Conservation (phyloP, 1,140 invertebrate genomes). For the Eupristina koningsbergeri region DNA sequence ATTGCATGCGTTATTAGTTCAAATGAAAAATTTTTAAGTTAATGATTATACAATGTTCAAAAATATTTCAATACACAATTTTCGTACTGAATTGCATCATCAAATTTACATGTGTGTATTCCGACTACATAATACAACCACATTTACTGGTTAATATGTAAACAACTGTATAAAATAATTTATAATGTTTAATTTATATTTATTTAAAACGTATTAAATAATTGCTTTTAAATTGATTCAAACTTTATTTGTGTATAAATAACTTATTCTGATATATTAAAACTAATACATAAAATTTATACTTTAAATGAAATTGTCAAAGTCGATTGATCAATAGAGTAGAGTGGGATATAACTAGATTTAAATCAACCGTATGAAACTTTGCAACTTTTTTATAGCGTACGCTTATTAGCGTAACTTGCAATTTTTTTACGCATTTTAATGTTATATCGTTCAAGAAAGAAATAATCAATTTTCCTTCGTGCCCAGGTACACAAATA, state of each 20-base stretch:
- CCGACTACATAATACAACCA: not conserved
- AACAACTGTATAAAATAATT: not conserved
- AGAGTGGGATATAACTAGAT: slow-evolving; percentile 1
- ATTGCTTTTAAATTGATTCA: not conserved
- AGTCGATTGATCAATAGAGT: slow-evolving; percentile 28
- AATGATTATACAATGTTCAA: not conserved
- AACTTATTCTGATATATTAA: not conserved
- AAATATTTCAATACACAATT: not conserved
- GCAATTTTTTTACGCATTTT: slow-evolving; percentile 7
- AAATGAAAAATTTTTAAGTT: not conserved
- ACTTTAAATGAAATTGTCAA: slow-evolving; percentile 27
- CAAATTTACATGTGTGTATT: not conserved
- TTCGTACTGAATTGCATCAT: not conserved
- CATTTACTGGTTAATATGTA: not conserved
- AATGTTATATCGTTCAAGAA: slow-evolving; percentile 21
- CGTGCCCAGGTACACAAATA: slow-evolving; percentile 8
- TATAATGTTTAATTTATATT: not conserved
- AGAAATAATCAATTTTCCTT: slow-evolving; percentile 38
- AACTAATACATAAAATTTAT: not conserved
- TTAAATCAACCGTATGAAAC: slow-evolving; percentile 15
- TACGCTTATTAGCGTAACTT: slow-evolving; percentile 2
- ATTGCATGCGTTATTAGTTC: not conserved
- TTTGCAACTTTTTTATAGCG: slow-evolving; percentile 22
- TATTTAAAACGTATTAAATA: not conserved
- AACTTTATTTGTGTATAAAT: not conserved